A percentile compares a stretch with the other conserved stretches of the same genome.
These are phyloP conservation scores for Sebastes nivosus DNA, from an alignment of 2,797 vertebrate genomes.

Conservation along the genomic window DNA sequence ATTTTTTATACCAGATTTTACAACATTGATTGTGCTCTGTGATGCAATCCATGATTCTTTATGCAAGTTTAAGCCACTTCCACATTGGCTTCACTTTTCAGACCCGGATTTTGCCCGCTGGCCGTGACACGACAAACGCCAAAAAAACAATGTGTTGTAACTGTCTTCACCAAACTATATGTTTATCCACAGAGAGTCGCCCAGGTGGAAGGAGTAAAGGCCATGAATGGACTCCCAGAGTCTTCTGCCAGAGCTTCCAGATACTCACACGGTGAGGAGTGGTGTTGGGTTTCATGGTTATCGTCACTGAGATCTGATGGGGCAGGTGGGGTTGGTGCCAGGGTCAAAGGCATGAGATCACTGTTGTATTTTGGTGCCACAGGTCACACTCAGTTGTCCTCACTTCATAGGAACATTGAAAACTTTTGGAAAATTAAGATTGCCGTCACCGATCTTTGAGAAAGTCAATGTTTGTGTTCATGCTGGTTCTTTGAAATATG, in stretches of 20 bases:
- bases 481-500: not conserved
- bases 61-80: too few relatives aligned
- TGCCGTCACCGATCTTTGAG: not conserved
- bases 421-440: not conserved
- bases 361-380: constrained; percentile 15
- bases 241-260: constrained; percentile 36
- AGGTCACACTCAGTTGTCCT: constrained; percentile 19
- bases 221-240: constrained; percentile 43
- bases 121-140: not conserved
- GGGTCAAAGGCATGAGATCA: constrained; percentile 28
- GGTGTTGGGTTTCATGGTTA: constrained; percentile 30
- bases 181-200: constrained; percentile 46
- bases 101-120: too few relatives aligned
- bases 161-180: not conserved
- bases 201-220: constrained; percentile 46
- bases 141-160: not conserved
- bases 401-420: not conserved
- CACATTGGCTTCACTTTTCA: too few relatives aligned
- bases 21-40: not conserved
- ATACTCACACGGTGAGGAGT: constrained; percentile 69
- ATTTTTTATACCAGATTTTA: not conserved
- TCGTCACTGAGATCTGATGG: constrained; percentile 20
- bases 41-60: not conserved
- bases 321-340: not conserved
- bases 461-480: not conserved